Conservation (phyloP, 1,140 invertebrate species). For the Melipona quadrifasciata region DNA sequence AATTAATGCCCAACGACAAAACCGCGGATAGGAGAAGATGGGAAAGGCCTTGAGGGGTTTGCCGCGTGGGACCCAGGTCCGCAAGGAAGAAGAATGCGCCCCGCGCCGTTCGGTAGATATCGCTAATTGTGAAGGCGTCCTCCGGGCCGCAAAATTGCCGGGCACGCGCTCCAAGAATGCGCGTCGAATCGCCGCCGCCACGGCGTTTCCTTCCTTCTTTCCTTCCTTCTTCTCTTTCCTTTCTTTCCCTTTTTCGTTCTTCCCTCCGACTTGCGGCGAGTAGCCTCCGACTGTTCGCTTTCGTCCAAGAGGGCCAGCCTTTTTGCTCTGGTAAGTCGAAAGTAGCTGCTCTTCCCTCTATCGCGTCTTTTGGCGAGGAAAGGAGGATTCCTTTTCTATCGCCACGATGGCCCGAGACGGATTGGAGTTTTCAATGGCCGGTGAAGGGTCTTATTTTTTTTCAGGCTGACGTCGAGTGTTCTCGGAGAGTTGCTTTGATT, state of each 20-base stretch:
- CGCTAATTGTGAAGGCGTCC: slow-evolving; percentile 67
- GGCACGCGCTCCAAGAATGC: slow-evolving; percentile 61
- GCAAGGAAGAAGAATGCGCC: slow-evolving; percentile 61
- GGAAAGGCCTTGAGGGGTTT: slow-evolving; percentile 15
- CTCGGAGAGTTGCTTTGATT: neutral
- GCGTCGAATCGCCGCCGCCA: slow-evolving; percentile 46
- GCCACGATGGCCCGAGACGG: neutral
- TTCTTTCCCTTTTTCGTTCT: neutral
- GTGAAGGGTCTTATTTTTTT: neutral
- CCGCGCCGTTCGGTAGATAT: slow-evolving; percentile 55
- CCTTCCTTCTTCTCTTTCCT: slow-evolving; percentile 9
- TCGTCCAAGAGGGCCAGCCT: neutral
- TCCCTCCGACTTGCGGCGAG: neutral
- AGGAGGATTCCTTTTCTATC: neutral
- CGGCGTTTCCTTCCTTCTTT: slow-evolving; percentile 45
- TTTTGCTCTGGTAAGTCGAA: neutral
- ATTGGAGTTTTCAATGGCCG: neutral
- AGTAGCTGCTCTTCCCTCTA: neutral
- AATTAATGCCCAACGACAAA: slow-evolving; percentile 72
- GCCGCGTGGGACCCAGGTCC: slow-evolving; percentile 56
- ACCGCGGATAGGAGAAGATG: slow-evolving; percentile 38
- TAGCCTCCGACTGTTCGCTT: neutral
- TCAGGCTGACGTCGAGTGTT: neutral
- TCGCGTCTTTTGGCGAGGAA: neutral
- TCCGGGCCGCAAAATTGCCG: slow-evolving; percentile 62